These are phyloP conservation scores for Calameuta idolon DNA, from an alignment of 2,888 invertebrate species.

Conservation along the genomic window DNA sequence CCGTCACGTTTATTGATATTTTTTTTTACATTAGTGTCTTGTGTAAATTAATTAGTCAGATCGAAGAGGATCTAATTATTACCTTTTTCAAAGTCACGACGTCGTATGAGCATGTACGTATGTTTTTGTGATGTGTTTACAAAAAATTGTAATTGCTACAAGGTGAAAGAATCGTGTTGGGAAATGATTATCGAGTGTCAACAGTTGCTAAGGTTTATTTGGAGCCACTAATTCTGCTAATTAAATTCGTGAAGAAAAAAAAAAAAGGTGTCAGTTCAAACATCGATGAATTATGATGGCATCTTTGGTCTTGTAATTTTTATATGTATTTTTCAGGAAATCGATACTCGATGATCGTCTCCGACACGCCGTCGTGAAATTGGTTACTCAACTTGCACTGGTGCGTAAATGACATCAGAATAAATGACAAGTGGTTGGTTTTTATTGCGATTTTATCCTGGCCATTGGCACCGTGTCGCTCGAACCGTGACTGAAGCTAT, in stretches of 20 bases:
- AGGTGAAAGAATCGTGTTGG: not conserved
- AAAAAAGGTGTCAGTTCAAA: not conserved
- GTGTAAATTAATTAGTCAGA: not conserved
- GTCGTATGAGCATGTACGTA: not conserved
- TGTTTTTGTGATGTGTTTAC: not conserved
- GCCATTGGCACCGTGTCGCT: constrained; percentile 7
- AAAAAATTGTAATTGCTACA: not conserved
- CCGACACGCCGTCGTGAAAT: constrained; percentile 2
- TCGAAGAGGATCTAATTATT: not conserved
- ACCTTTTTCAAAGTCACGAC: not conserved
- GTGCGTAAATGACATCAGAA: constrained; percentile 8
- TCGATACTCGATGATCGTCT: not conserved
- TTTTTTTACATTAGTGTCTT: not conserved
- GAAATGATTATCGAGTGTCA: not conserved
- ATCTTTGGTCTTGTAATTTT: not conserved
- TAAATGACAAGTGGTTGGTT: not conserved
- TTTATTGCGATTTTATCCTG: not conserved
- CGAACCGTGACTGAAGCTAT: not conserved
- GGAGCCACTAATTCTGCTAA: not conserved
- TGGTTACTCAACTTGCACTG: constrained; percentile 3
- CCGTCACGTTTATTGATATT: not conserved
- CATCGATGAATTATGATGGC: not conserved
- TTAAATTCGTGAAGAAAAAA: not conserved
- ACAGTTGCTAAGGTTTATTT: not conserved
- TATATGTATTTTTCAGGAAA: not conserved